Evolutionary conservation across 2,113 vertebrate species (phyloP).

Genomic region (Hyperopisus bebe): DNA sequence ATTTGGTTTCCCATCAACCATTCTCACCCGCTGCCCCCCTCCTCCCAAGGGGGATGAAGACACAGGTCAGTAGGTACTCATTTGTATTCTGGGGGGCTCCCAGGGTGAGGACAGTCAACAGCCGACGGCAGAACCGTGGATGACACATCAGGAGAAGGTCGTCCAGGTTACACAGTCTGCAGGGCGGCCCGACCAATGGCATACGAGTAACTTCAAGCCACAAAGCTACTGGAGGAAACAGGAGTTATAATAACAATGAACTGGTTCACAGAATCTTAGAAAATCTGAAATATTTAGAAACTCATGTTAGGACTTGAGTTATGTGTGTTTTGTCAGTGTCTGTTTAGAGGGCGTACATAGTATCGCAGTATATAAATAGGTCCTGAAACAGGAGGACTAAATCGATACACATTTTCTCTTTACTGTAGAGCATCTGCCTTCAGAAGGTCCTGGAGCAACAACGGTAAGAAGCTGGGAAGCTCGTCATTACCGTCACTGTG

Average conservation of each 20-base stretch:
- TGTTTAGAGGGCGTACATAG: not conserved
- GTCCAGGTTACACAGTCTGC: not conserved
- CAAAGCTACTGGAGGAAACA: not conserved
- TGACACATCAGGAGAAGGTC: not conserved
- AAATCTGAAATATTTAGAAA: not conserved
- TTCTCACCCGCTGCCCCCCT: not conserved
- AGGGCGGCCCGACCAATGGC: not conserved
- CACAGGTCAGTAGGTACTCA: not conserved
- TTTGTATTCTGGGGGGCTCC: constrained; percentile 10
- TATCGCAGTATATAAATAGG: constrained; percentile 1
- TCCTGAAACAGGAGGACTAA: not conserved
- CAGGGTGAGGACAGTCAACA: not conserved
- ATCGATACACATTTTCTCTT: not conserved
- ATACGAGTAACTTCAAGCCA: not conserved
- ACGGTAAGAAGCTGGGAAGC: not conserved
- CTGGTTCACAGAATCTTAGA: not conserved
- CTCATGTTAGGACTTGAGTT: not conserved
- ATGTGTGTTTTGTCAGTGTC: not conserved
- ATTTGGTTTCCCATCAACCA: not conserved
- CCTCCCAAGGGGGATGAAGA: not conserved
- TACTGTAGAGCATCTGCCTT: not conserved
- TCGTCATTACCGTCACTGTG: not conserved
- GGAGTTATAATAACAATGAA: not conserved
- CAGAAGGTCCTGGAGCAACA: not conserved
- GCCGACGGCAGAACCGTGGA: not conserved